Conservation (phyloP, 2,113 vertebrate species). For the Oenanthe melanoleuca region DNA sequence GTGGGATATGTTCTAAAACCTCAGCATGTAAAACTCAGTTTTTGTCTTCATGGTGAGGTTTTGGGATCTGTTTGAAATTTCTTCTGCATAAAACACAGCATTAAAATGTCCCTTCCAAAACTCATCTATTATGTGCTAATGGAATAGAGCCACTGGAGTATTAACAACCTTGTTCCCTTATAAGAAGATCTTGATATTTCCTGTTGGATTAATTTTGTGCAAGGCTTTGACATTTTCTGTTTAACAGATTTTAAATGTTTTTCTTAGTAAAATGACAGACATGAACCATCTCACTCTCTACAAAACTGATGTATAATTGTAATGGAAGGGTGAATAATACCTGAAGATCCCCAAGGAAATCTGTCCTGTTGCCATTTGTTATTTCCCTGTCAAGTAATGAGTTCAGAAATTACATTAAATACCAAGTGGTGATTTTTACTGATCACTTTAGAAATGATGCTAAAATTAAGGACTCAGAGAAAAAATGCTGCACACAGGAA, state of each 20-base stretch:
- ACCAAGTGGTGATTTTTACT: not conserved
- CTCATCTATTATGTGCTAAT: not conserved
- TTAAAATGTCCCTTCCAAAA: not conserved
- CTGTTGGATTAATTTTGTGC: not conserved
- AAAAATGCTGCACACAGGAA: not conserved
- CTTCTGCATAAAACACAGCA: not conserved
- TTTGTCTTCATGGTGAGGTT: not conserved
- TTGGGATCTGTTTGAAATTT: not conserved
- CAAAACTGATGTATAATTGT: not conserved
- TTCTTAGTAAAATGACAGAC: not conserved
- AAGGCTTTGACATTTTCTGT: not conserved
- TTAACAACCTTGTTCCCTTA: not conserved
- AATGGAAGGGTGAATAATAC: slow-evolving; percentile 15
- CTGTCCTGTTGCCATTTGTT: not conserved
- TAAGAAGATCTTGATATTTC: not conserved
- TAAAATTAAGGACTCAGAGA: not conserved
- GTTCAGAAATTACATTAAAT: not conserved
- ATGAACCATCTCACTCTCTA: not conserved
- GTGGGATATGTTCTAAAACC: not conserved
- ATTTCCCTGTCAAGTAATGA: not conserved
- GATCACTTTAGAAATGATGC: not conserved
- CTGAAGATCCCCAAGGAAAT: not conserved
- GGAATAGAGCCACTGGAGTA: not conserved
- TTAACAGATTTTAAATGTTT: not conserved
- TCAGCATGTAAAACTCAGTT: not conserved